phyloP scores from a whole-genome alignment of 2,113 vertebrate genomes.

The Dromiciops gliroides region DNA sequence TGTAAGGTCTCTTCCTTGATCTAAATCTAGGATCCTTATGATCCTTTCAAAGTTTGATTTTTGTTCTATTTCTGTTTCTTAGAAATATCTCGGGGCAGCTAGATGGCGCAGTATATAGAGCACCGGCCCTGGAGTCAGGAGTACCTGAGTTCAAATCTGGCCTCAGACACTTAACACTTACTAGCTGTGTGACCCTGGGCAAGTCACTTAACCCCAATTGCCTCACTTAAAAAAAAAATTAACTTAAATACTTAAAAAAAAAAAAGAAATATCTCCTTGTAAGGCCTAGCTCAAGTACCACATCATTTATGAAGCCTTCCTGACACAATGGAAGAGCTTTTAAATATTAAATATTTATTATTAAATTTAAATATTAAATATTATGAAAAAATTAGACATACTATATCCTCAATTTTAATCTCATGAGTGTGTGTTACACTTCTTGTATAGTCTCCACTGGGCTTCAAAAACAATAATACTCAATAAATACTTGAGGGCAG shows the following conservation, averaged over 20 bases:
- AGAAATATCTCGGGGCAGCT: constrained; percentile 22
- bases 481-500: neutral
- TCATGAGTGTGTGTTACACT: neutral
- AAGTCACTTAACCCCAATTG: no score
- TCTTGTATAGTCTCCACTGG: neutral
- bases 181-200: no score
- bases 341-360: no score
- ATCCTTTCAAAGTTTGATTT: constrained; percentile 1
- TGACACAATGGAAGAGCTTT: neutral
- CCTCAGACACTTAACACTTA: no score
- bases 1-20: neutral
- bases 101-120: no score
- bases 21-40: neutral
- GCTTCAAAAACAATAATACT: neutral
- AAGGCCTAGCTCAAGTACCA: neutral
- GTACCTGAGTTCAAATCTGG: no score
- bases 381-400: neutral
- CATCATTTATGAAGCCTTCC: neutral
- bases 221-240: no score
- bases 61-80: neutral
- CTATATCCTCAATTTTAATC: neutral
- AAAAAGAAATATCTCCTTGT: no score
- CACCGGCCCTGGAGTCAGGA: no score
- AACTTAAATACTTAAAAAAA: no score
- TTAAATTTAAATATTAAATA: neutral